Base-by-base conservation (phyloP, 1,140 invertebrate species). In the Melitaea cinxia region DNA sequence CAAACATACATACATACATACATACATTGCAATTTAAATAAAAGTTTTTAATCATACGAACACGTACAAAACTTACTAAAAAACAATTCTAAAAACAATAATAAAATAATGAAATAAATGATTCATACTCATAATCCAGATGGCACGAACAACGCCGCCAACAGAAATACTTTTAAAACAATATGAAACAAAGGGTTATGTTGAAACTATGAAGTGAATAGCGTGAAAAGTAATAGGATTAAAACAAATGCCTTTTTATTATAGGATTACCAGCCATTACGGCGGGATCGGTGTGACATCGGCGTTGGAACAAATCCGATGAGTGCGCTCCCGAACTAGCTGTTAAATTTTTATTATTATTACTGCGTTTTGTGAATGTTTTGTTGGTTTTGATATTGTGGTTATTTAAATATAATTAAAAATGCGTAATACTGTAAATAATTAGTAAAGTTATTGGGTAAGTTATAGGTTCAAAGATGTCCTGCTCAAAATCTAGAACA, bases 181-280 rank as follows among this genome's bases (percentile, higher is more conserved):
- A 45, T 45, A 45, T 45, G 39, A 45, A 45, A 19, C 19, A 45
- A 45, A 45, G 9, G 4, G 15, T 45, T 19, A 45, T 45, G 15
- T 17, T 45, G 19, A 45, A 45, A 21, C 39, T 12, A 45, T 45
- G 39, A 45, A 19, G 39, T 45, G 52, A 65, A 58, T 56, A 65
- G 62, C 55, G 62, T 65, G 62, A 52, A 58, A 65, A 57, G 55
- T 65, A 65, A 65, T 52, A 65, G 62, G 62, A 65, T 65, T 59
- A 56, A 35, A 37, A 39, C 53, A 56, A 37, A 56, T 56, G 15
- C 37, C 53, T 49, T 35, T 56, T 56, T 56, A 39, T 56, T 56
- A 56, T 24, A 17, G 53, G 53, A 56, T 56, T 56, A 56, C 53
- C 26, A 39, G 37, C 42, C 53, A 39, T 56, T 56, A 56, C 39